Evolutionary conservation across 37 sponge, comb jelly and placozoan species (phyloP), one percentile per base, ranked within the genome.

Genomic region (Spongilla lacustris): DNA sequence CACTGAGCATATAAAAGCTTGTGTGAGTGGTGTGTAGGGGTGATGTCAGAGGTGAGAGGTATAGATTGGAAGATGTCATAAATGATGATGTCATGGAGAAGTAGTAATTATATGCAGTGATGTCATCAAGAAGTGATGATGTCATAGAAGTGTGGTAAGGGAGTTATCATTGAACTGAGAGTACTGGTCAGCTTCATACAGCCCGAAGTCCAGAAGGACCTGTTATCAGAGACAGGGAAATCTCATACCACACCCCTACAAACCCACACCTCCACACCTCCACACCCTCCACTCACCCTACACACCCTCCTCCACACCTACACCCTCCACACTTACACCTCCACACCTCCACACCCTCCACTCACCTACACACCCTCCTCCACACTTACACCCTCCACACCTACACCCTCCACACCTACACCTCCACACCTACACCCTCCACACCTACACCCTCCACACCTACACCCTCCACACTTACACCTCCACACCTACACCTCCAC

Each of bases 131-230:
- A 58, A 14, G 71, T 24, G 28, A 71, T 13, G 68, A 41, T 9
- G 82, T 71, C 58, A 58, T 17, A 58, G 58, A 58, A 58, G 58
- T 1, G 58, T 58, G 19, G 58, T 58, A 58, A 58, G 67, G 6
- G 48, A 27, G 38, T 34, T 66, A 1, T 79, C 78, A 31, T 86
- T 88, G 78, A 92, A 92, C 69, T 92, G 89, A 24, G 93, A 92
- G 36, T 88, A 92, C 41, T 66, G 74, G 0, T 35, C 32, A 5
- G 36, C 66, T 66, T 88, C 50, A 77, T 92, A 92, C 33, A 71
- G 76, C 48, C 83, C 28, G 4, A 89, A 72, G 74, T 92, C 89
- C 78, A 92, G 30, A 32, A 79, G 81, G 34, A 75, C 83, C 93
- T 92, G 69, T 67, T 38, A n/a, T 46, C n/a, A n/a, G n/a, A 36